Evolutionary conservation across 2,113 vertebrate species (phyloP), one percentile per base, ranked within the genome.

Genomic region (Centropristis striata): DNA sequence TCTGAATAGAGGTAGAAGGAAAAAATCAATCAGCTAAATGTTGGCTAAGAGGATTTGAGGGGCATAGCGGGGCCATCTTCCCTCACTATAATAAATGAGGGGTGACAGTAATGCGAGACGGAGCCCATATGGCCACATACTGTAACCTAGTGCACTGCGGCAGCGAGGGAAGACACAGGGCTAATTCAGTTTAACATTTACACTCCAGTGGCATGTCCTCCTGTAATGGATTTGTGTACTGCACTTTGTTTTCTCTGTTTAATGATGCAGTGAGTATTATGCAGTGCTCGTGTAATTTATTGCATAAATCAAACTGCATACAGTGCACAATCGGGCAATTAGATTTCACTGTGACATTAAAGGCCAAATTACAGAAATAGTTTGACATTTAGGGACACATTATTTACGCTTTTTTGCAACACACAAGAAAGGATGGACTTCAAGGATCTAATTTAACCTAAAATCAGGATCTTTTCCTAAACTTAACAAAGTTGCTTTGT

Each of bases 1-100:
- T 84, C 88, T 87, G 78, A 82, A 90, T 81, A 9, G 68, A 86
- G 53, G 76, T 78, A 63, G 80, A 78, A 57, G 51, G 54, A 25
- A 37, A 51, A 88, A 90, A 86, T 90, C 92, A 92, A 91, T 94
- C 91, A 85, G 75, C 86, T 88, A 90, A 92, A 93, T 91, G 92
- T 92, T 86, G 74, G 75, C 80, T 91, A 92, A 93, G 89, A 91
- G 91, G 90, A 92, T 93, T 92, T 88, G 84, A 81, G 85, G 79
- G 83, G 72, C 84, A 74, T 71, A 53, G 83, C 2, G 2, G 54
- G 69, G 86, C 78, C 88, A 76, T 90, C 86, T 83, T 83, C 75
- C 46, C 74, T 80, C 61, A 47, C 58, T 77, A 41, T 71, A 75
- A 76, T 78, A 90, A 90, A 95, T 83, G 78, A 90, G 68, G 83